Conservation (phyloP, 1,140 invertebrate genomes). For the Drosophila bipectinata region DNA sequence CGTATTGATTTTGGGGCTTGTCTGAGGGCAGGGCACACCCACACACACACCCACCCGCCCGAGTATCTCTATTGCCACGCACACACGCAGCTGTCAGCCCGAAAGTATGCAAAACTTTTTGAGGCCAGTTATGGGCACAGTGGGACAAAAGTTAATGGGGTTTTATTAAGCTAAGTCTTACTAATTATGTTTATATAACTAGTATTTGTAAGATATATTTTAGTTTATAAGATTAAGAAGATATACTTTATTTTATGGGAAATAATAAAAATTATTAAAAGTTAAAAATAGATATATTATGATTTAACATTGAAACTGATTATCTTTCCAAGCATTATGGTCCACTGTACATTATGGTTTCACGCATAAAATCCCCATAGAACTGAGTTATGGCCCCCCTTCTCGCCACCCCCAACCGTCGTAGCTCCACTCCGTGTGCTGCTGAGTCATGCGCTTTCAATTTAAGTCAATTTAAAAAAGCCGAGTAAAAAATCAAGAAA, state of each 20-base stretch:
- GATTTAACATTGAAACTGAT: too few species aligned
- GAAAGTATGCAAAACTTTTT: slow-evolving; percentile 56
- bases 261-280: not conserved
- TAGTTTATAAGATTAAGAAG: not conserved
- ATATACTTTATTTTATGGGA: too few species aligned
- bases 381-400: slow-evolving; percentile 27
- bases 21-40: slow-evolving; percentile 29
- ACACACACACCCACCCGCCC: slow-evolving; percentile 1
- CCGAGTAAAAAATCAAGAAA: slow-evolving; percentile 65
- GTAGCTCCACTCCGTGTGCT: slow-evolving; percentile 51
- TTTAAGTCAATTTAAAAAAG: slow-evolving; percentile 75
- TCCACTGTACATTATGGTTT: slow-evolving; percentile 43
- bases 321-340: not conserved
- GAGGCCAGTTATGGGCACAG: slow-evolving; percentile 17
- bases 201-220: not conserved
- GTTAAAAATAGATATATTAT: too few species aligned
- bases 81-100: slow-evolving; percentile 20
- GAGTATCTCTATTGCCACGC: slow-evolving; percentile 1
- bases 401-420: too few species aligned
- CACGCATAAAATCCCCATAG: slow-evolving; percentile 51
- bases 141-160: slow-evolving; percentile 1
- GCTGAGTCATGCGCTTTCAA: slow-evolving; percentile 79
- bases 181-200: not conserved
- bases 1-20: slow-evolving; percentile 52
- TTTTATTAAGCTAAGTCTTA: not conserved